phyloP scores from a whole-genome alignment of 1,140 invertebrate genomes.

The Drosophila mojavensis region DNA sequence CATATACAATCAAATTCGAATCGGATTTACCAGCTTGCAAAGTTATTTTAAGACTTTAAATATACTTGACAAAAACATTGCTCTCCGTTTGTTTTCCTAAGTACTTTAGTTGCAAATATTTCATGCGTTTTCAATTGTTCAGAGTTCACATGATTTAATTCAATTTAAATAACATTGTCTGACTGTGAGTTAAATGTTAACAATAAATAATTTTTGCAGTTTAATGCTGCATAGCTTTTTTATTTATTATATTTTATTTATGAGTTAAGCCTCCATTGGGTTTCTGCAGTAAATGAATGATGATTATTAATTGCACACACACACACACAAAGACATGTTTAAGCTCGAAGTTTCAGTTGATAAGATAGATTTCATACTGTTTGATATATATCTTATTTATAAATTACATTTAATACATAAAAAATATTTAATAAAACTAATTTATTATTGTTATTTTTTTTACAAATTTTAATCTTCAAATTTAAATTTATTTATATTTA shows the following conservation, averaged over 20 bases:
- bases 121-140: not conserved
- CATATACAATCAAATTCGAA: no score
- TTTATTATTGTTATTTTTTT: not conserved
- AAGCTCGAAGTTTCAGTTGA: not conserved
- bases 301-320: slow-evolving; percentile 1
- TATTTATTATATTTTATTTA: slow-evolving; percentile 9
- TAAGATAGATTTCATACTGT: not conserved
- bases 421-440: not conserved
- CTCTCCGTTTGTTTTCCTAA: no score
- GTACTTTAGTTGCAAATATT: not conserved
- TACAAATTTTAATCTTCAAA: no score
- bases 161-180: not conserved
- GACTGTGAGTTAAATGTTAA: not conserved
- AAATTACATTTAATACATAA: no score
- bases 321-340: not conserved
- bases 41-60: no score
- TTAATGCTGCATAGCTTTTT: not conserved
- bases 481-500: no score
- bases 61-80: no score
- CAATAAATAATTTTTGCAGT: slow-evolving; percentile 6
- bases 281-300: not conserved
- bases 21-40: no score
- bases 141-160: slow-evolving; percentile 5
- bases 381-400: not conserved
- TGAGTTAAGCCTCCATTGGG: not conserved